Conservation (phyloP, 2,113 vertebrate species). For the Oenanthe melanoleuca region DNA sequence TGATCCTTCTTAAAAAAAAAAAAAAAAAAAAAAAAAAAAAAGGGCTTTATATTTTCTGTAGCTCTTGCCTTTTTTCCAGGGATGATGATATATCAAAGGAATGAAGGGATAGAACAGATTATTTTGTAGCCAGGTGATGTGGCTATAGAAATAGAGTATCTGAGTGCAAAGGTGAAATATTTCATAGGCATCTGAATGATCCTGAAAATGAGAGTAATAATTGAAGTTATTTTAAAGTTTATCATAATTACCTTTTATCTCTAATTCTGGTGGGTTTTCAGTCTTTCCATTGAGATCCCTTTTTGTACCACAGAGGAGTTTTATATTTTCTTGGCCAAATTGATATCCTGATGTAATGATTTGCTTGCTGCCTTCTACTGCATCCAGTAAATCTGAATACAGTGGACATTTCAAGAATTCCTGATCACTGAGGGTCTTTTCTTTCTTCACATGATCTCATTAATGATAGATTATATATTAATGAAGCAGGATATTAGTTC, state of each 20-base stretch:
- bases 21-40: neutral
- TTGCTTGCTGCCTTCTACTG: neutral
- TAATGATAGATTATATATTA: neutral
- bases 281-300: neutral
- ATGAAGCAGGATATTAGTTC: neutral
- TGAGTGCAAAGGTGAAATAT: neutral
- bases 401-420: neutral
- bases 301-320: neutral
- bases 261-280: neutral
- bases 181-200: neutral
- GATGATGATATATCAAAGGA: neutral
- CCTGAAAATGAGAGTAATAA: neutral
- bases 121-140: neutral
- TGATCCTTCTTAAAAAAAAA: neutral
- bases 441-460: neutral
- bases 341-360: neutral
- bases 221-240: neutral
- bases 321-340: neutral
- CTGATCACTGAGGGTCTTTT: neutral
- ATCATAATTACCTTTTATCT: neutral
- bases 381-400: neutral
- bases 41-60: neutral
- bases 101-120: neutral
- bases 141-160: neutral
- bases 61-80: neutral